Conservation (phyloP, 92 coral and sea anemone species). For the Phymanthus crucifer region DNA sequence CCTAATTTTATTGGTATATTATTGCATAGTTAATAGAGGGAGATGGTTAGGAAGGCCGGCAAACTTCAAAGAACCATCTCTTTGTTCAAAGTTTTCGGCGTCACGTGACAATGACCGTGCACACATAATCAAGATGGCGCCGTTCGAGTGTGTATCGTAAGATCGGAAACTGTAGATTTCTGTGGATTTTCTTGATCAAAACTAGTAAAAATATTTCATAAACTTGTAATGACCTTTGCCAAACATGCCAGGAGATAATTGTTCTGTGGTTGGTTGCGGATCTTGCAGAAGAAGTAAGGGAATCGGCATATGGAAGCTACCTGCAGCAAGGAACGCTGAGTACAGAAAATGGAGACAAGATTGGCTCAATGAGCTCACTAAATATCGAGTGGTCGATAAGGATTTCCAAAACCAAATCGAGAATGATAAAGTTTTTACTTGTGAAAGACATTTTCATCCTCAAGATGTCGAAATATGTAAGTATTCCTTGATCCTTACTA, state of each 20-base stretch:
- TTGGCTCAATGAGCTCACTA: conserved; percentile 49
- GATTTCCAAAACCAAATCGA: conserved; percentile 50
- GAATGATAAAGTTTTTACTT: conserved; percentile 35
- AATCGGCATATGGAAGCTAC: conserved; percentile 47
- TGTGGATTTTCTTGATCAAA: neutral
- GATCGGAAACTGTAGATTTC: neutral
- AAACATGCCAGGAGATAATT: conserved; percentile 59
- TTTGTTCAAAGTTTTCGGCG: conserved; percentile 29
- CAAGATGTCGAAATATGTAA: conserved; percentile 44
- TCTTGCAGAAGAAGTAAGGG: conserved; percentile 53
- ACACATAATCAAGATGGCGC: conserved; percentile 44
- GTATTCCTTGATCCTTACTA: conserved; percentile 7
- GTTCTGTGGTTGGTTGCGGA: conserved; percentile 59
- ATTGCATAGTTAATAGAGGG: conserved; percentile 45
- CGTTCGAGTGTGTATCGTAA: neutral
- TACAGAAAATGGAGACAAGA: conserved; percentile 36
- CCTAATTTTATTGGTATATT: too few relatives aligned
- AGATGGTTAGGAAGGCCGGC: conserved; percentile 58
- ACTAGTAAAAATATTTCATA: neutral
- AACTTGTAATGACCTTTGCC: neutral
- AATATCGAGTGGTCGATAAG: conserved; percentile 35
- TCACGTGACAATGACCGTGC: conserved; percentile 55
- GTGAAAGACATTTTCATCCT: conserved; percentile 55
- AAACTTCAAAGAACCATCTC: conserved; percentile 43
- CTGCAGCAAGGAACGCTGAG: conserved; percentile 31